Conservation (phyloP, 2,113 vertebrate genomes). For the Nipponia nippon region DNA sequence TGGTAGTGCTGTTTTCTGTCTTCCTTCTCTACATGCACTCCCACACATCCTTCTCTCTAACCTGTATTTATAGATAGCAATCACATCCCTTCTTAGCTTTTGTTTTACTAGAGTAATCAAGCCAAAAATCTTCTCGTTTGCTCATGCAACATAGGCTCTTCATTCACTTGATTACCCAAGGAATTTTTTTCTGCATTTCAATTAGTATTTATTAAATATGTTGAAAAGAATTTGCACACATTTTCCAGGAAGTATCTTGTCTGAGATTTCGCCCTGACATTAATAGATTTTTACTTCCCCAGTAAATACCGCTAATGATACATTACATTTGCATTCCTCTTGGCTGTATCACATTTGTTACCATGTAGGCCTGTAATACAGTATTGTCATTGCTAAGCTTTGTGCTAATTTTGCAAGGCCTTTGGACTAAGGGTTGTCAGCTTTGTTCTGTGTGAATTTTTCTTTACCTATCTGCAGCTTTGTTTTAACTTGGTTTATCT, state of each 20-base stretch:
- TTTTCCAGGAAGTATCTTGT: not conserved
- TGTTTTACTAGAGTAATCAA: not conserved
- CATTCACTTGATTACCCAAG: not conserved
- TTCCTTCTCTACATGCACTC: not conserved
- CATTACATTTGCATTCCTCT: not conserved
- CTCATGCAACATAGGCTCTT: not conserved
- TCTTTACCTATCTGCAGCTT: not conserved
- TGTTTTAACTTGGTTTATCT: not conserved
- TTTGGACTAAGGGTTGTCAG: not conserved
- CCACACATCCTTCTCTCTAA: not conserved
- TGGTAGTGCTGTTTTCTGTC: not conserved
- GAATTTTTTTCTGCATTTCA: not conserved
- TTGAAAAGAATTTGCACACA: not conserved
- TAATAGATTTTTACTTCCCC: not conserved
- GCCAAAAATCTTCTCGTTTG: not conserved
- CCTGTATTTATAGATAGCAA: not conserved
- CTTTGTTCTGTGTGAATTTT: not conserved
- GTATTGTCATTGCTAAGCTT: not conserved
- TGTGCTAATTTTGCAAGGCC: not conserved
- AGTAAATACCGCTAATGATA: not conserved
- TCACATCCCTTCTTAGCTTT: not conserved
- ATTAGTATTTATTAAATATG: not conserved
- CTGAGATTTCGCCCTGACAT: not conserved
- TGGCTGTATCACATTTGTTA: not conserved
- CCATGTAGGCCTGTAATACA: too few species aligned